Percentiles rank a stretch among this genome's conserved stretches.
phyloP scores from a whole-genome alignment of 2,113 vertebrate species.

The Paedocypris sp. region DNA sequence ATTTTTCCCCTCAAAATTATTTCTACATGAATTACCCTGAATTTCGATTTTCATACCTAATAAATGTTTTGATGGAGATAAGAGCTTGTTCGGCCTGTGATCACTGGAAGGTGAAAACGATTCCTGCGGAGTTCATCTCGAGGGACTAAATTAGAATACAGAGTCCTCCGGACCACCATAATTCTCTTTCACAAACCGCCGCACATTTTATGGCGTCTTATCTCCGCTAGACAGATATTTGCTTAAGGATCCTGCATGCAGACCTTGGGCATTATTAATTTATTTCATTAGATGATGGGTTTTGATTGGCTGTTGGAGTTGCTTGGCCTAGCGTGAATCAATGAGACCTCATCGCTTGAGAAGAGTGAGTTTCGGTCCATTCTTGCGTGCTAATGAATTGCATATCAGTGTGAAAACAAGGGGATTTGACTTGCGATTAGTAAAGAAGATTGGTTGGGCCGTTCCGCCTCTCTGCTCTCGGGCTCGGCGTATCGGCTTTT shows the following conservation, averaged over 20 bases:
- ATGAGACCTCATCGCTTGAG: slow-evolving; percentile 33
- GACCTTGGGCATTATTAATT: slow-evolving; percentile 20
- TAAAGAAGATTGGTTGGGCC: slow-evolving; percentile 20
- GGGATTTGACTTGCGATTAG: slow-evolving; percentile 26
- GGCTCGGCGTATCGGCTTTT: not conserved
- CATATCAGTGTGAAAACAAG: slow-evolving; percentile 23
- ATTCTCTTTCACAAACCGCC: slow-evolving; percentile 28
- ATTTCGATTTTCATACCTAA: not conserved
- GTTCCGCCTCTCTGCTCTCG: slow-evolving; percentile 5
- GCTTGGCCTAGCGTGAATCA: slow-evolving; percentile 39
- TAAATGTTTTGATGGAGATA: slow-evolving; percentile 17
- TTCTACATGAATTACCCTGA: too few relatives aligned
- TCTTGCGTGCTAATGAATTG: slow-evolving; percentile 30
- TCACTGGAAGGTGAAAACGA: slow-evolving; percentile 6
- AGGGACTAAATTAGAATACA: slow-evolving; percentile 18
- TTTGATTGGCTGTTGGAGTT: slow-evolving; percentile 40
- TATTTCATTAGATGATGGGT: slow-evolving; percentile 38
- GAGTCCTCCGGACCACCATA: slow-evolving; percentile 34
- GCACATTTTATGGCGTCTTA: slow-evolving; percentile 30
- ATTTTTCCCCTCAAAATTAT: too few relatives aligned
- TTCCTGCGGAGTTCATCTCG: slow-evolving; percentile 19
- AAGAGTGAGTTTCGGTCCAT: slow-evolving; percentile 14
- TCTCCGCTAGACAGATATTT: slow-evolving; percentile 37
- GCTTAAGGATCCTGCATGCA: not conserved
- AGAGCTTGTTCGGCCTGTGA: slow-evolving; percentile 10